Evolutionary conservation across 2,888 invertebrate species (phyloP).

Genomic region (Mythimna loreyi): DNA sequence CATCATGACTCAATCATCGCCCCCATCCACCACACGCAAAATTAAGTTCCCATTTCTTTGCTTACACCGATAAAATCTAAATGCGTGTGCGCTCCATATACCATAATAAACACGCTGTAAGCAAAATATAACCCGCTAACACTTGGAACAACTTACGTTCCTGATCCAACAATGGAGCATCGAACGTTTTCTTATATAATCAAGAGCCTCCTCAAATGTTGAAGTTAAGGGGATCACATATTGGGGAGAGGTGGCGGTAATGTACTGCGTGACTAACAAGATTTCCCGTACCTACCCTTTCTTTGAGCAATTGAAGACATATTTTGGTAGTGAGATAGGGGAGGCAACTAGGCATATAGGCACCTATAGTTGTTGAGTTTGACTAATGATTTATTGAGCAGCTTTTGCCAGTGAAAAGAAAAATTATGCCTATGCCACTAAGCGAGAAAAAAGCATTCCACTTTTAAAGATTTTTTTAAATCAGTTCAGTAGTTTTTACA

Average conservation of each 20-base stretch:
- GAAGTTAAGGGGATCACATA: constrained; percentile 54
- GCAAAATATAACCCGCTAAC: constrained; percentile 56
- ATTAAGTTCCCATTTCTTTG: constrained; percentile 13
- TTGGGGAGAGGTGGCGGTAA: constrained; percentile 41
- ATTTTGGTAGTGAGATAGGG: constrained; percentile 2
- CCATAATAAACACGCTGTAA: constrained; percentile 72
- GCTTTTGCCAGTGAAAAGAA: neutral
- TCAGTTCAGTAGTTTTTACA: too few species aligned
- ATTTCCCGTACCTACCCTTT: constrained; percentile 25
- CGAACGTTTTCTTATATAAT: constrained; percentile 85
- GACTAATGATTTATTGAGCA: constrained; percentile 1
- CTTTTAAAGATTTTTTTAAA: too few species aligned
- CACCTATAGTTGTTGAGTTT: neutral
- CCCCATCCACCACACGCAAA: constrained; percentile 5
- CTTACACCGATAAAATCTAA: constrained; percentile 36
- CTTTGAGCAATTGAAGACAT: constrained; percentile 14
- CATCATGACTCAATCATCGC: constrained; percentile 31
- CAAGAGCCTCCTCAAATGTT: constrained; percentile 77
- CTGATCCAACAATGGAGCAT: constrained; percentile 77
- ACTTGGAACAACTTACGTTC: constrained; percentile 79
- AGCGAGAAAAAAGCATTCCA: too few species aligned
- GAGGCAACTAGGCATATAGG: neutral
- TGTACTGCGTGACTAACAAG: constrained; percentile 49
- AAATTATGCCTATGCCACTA: too few species aligned
- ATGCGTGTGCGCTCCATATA: constrained; percentile 56